These are phyloP conservation scores for Cygnus olor DNA, from an alignment of 2,797 vertebrate species.

Conservation along the genomic window DNA sequence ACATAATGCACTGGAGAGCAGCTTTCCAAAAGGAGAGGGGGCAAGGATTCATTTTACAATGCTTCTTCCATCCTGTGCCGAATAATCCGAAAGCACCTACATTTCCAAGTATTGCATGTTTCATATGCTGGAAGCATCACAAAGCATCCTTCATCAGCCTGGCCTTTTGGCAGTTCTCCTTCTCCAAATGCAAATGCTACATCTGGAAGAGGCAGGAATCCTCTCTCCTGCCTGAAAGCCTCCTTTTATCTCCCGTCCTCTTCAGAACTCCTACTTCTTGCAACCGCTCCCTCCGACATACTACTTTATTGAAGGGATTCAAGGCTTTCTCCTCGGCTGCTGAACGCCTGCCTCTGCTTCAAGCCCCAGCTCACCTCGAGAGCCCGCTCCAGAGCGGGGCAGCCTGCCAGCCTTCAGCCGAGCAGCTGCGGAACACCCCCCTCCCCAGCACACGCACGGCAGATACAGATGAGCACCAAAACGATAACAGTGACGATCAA, in stretches of 20 bases:
- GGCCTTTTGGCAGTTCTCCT: conserved; percentile 62
- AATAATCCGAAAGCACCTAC: conserved; percentile 53
- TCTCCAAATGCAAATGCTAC: conserved; percentile 72
- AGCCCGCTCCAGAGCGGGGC: neutral
- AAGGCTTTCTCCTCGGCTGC: conserved; percentile 24
- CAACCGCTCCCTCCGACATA: conserved; percentile 12
- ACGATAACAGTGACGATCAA: neutral
- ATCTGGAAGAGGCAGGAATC: conserved; percentile 72
- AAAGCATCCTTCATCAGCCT: conserved; percentile 72
- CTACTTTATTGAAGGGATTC: conserved; percentile 34
- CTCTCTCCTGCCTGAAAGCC: conserved; percentile 69
- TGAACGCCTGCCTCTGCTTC: conserved; percentile 3
- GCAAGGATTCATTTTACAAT: neutral
- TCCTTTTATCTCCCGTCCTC: conserved; percentile 66
- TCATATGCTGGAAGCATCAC: conserved; percentile 64
- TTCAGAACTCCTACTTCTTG: conserved; percentile 53
- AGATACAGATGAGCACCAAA: neutral
- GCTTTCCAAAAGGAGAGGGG: neutral
- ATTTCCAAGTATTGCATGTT: conserved; percentile 50
- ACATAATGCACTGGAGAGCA: neutral
- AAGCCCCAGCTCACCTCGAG: neutral
- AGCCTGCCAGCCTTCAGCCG: neutral
- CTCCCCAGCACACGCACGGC: neutral
- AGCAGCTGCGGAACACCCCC: neutral
- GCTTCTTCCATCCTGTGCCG: conserved; percentile 18